These are phyloP conservation scores for Tragelaphus scriptus DNA, from an alignment of 2,113 vertebrate species.

Conservation along the genomic window DNA sequence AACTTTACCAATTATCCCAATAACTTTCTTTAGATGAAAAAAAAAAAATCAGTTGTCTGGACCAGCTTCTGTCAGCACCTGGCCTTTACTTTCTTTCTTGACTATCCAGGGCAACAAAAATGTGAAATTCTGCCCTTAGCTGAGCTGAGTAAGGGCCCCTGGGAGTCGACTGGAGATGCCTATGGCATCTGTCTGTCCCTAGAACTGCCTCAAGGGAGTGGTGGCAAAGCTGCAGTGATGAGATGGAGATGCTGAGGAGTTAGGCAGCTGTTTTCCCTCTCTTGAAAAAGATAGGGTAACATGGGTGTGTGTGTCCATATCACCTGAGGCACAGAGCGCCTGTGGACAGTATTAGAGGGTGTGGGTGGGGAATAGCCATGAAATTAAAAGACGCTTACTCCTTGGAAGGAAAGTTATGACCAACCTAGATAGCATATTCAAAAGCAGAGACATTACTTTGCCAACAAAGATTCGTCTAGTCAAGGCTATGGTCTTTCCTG, in stretches of 20 bases:
- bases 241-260: background rate
- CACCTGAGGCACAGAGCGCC: constrained; percentile 9
- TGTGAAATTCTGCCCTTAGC: constrained; percentile 66
- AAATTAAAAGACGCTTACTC: no score
- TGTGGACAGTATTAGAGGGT: constrained; percentile 47
- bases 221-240: constrained; percentile 27
- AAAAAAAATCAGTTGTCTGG: constrained; percentile 18
- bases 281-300: constrained; percentile 10
- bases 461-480: no score
- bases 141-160: constrained; percentile 51
- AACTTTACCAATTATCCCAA: background rate
- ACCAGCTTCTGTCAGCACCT: constrained; percentile 73
- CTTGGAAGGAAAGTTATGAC: no score
- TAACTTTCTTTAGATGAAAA: background rate
- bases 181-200: background rate
- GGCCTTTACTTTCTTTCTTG: constrained; percentile 59
- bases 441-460: no score
- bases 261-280: constrained; percentile 30
- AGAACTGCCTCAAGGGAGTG: background rate
- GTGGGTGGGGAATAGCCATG: background rate
- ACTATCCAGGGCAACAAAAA: constrained; percentile 66
- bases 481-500: no score
- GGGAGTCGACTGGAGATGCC: background rate
- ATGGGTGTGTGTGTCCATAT: background rate
- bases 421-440: no score